Conservation (phyloP, 2,113 vertebrate species). For the Bujurquina vittata region DNA sequence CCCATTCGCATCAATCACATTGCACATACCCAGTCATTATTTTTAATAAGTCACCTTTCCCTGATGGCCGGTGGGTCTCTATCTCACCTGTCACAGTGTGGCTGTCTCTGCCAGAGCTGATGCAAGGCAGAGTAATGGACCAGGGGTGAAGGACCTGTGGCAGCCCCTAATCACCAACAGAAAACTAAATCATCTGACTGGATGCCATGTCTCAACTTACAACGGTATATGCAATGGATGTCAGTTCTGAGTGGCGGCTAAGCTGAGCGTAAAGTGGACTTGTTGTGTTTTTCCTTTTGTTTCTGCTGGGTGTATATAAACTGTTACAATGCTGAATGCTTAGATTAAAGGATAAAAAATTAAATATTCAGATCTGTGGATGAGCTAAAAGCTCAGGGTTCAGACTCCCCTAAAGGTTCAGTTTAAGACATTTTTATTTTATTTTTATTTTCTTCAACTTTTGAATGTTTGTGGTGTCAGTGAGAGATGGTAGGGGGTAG, state of each 20-base stretch:
- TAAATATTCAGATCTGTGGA: background rate
- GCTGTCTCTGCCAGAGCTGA: constrained; percentile 32
- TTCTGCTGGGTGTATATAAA: too few species aligned
- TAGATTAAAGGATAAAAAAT: background rate
- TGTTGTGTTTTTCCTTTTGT: background rate
- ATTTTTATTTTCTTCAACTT: too few species aligned
- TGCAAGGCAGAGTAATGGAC: constrained; percentile 57
- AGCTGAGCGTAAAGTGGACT: background rate
- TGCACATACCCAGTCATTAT: constrained; percentile 61
- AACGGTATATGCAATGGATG: background rate
- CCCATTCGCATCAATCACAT: constrained; percentile 67
- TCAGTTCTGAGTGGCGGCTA: background rate
- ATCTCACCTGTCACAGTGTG: constrained; percentile 54
- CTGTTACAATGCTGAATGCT: background rate
- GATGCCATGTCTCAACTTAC: constrained; percentile 22
- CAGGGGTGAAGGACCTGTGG: constrained; percentile 33
- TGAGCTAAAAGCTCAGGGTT: fast-evolving
- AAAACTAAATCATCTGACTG: constrained; percentile 36
- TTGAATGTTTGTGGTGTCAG: background rate
- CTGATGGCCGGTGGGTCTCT: constrained; percentile 35
- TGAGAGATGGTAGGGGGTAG: background rate
- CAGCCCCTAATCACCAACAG: constrained; percentile 47
- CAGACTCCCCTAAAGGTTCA: background rate
- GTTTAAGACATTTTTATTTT: background rate
- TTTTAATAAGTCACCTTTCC: constrained; percentile 61